These are phyloP conservation scores for Tetragonula clypearis DNA, from an alignment of 1,140 invertebrate species.

Conservation along the genomic window DNA sequence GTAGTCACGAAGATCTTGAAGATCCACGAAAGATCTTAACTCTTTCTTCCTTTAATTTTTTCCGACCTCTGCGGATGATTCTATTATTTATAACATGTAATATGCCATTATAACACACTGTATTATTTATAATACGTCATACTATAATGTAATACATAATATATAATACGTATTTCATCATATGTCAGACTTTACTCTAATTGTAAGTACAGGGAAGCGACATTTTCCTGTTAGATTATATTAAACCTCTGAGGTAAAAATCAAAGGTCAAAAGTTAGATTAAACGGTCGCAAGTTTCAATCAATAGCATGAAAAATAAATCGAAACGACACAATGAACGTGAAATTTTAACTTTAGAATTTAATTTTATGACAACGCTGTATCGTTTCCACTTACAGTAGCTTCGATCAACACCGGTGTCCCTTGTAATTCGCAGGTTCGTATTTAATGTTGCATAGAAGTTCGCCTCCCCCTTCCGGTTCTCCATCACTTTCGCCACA, in stretches of 20 bases:
- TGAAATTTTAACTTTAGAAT: neutral
- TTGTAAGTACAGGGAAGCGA: too few species aligned
- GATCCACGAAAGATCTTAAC: neutral
- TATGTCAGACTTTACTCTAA: too few species aligned
- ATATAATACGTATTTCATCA: too few species aligned
- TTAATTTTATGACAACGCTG: neutral
- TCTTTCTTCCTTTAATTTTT: neutral
- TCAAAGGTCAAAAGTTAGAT: too few species aligned
- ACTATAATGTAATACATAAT: too few species aligned
- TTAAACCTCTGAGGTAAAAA: too few species aligned
- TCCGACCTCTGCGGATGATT: too few species aligned
- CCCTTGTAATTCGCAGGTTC: neutral
- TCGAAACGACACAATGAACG: conserved; percentile 17
- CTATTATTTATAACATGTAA: too few species aligned
- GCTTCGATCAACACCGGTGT: neutral
- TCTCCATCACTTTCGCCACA: neutral
- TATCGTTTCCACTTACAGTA: neutral
- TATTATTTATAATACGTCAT: too few species aligned
- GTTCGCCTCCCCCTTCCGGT: neutral
- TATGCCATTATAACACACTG: too few species aligned
- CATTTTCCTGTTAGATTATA: too few species aligned
- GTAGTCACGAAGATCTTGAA: neutral
- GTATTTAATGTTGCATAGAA: neutral
- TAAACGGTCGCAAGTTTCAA: too few species aligned
- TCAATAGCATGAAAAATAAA: neutral